A percentile compares a stretch with the other conserved stretches of the same genome.
Evolutionary conservation across 2,113 vertebrate genomes (phyloP).

Genomic region (Myotis davidii): DNA sequence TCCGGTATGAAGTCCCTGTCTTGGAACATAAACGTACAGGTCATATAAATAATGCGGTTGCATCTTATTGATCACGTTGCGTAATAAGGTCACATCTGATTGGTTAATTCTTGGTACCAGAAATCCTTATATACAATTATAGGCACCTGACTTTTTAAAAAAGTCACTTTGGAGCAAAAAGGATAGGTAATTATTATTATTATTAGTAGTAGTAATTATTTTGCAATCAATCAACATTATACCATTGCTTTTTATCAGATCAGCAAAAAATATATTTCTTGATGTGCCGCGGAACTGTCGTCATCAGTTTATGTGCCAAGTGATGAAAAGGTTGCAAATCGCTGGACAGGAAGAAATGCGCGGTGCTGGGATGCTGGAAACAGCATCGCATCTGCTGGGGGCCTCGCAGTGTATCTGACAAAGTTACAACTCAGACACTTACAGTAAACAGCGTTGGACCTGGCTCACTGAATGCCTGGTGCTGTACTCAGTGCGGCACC

Average conservation of each 20-base stretch:
- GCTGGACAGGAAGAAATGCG: neutral
- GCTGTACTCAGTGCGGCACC: accelerated
- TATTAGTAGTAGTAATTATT: neutral
- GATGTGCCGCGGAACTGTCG: neutral
- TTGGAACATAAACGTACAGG: neutral
- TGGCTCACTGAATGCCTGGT: neutral
- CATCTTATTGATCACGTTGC: neutral
- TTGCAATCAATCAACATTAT: neutral
- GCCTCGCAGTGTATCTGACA: accelerated
- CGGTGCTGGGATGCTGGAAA: neutral
- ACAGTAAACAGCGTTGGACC: neutral
- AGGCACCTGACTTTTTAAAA: neutral
- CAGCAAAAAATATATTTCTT: neutral
- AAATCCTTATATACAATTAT: neutral
- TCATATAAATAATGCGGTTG: neutral
- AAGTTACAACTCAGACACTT: neutral
- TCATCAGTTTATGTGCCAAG: neutral
- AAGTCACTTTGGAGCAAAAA: neutral
- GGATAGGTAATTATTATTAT: neutral
- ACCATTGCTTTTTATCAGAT: neutral
- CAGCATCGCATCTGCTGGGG: accelerated
- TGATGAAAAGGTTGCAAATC: neutral
- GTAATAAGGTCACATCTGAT: neutral
- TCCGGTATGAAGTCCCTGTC: neutral
- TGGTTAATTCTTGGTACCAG: neutral